Conservation (phyloP, 2,888 invertebrate species). For the Leptothorax acervorum region DNA sequence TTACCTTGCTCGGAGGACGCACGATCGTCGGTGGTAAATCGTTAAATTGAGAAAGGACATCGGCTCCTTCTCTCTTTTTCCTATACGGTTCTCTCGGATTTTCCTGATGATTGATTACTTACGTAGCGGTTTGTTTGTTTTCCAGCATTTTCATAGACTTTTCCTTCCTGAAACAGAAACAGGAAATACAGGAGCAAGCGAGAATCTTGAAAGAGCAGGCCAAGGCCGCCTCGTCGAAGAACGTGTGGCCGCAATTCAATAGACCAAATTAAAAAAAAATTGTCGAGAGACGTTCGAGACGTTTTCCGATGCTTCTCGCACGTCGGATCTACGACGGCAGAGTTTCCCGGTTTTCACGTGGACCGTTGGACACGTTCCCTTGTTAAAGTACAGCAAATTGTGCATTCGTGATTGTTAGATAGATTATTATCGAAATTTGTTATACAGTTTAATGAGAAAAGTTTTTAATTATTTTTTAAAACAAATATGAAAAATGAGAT, state of each 20-base stretch:
- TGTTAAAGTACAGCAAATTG: constrained; percentile 10
- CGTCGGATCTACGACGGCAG: constrained; percentile 34
- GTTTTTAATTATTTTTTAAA: background rate
- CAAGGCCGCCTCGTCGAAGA: constrained; percentile 83
- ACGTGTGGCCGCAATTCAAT: constrained; percentile 85
- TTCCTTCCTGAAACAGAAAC: constrained; percentile 92
- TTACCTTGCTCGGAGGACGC: constrained; percentile 9
- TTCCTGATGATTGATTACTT: constrained; percentile 60
- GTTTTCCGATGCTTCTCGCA: constrained; percentile 67
- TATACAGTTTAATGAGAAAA: background rate
- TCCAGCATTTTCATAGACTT: constrained; percentile 94
- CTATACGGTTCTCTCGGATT: constrained; percentile 32
- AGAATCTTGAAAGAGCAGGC: constrained; percentile 86
- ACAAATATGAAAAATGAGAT: background rate
- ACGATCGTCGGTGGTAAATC: constrained; percentile 20
- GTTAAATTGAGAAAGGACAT: constrained; percentile 41
- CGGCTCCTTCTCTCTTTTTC: constrained; percentile 44
- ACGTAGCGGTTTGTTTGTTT: constrained; percentile 82
- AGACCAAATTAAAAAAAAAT: constrained; percentile 79
- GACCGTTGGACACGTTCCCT: constrained; percentile 53
- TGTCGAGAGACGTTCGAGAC: constrained; percentile 64
- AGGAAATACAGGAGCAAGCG: constrained; percentile 88
- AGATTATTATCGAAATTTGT: background rate
- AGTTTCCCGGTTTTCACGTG: constrained; percentile 19
- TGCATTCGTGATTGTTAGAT: background rate